Conservation (phyloP, 2,113 vertebrate species). For the Cathartes aura region DNA sequence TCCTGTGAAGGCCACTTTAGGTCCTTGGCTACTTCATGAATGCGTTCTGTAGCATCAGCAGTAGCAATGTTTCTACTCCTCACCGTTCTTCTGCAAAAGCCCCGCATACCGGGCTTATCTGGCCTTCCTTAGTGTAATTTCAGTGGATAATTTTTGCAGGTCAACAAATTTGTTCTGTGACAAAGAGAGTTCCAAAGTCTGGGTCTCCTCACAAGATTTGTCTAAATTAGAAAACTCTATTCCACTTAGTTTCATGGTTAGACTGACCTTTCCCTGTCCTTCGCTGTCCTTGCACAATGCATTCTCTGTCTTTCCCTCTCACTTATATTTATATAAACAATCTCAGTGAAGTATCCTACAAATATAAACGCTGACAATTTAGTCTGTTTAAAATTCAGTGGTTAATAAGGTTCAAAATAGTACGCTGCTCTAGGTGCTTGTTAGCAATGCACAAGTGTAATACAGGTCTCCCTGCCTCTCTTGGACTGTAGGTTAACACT, state of each 20-base stretch:
- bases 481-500: not conserved
- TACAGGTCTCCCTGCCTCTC: not conserved
- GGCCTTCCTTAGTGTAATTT: not conserved
- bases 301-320: not conserved
- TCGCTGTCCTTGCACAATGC: not conserved
- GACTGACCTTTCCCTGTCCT: not conserved
- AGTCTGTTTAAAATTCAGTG: slow-evolving; percentile 42
- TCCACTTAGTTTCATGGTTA: not conserved
- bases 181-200: not conserved
- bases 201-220: not conserved
- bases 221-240: slow-evolving; percentile 1
- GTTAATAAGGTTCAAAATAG: slow-evolving; percentile 37
- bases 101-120: not conserved
- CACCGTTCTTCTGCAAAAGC: not conserved
- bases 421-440: not conserved
- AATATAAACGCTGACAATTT: slow-evolving; percentile 3
- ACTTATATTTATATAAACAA: not conserved
- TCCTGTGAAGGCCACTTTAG: not conserved
- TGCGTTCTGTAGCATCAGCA: not conserved
- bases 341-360: not conserved
- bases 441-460: not conserved
- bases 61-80: not conserved
- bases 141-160: not conserved
- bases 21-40: not conserved
- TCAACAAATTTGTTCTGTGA: not conserved